These are phyloP conservation scores for Euzophera pinguis DNA, from an alignment of 2,888 invertebrate species.

Conservation along the genomic window DNA sequence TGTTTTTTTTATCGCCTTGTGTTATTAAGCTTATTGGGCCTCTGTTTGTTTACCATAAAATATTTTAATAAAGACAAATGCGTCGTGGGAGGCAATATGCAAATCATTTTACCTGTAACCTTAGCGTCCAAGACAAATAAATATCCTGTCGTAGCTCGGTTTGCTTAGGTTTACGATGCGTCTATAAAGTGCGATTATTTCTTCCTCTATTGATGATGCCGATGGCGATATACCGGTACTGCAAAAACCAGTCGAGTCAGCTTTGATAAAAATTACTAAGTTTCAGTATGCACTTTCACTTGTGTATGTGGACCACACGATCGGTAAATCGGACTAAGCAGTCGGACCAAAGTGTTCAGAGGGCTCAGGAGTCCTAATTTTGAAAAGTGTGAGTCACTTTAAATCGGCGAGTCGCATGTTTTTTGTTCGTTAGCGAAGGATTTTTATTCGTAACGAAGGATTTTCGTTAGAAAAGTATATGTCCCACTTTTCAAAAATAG, in stretches of 20 bases:
- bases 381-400: too few relatives aligned
- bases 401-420: too few relatives aligned
- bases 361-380: too few relatives aligned
- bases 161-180: conserved; percentile 75
- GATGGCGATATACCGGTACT: conserved; percentile 26
- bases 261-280: neutral
- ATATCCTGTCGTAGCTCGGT: conserved; percentile 57
- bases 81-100: conserved; percentile 76
- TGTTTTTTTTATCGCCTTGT: neutral
- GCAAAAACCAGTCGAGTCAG: neutral
- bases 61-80: conserved; percentile 38
- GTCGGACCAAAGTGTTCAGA: too few relatives aligned
- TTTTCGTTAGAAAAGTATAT: too few relatives aligned
- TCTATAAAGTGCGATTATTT: conserved; percentile 71
- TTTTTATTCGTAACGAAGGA: too few relatives aligned
- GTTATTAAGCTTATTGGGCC: neutral
- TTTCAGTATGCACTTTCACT: too few relatives aligned
- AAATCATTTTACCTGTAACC: conserved; percentile 73
- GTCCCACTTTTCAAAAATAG: too few relatives aligned
- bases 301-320: too few relatives aligned
- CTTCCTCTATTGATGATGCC: conserved; percentile 56
- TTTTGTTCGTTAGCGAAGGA: too few relatives aligned
- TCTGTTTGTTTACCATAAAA: conserved; percentile 24
- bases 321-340: too few relatives aligned
- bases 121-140: conserved; percentile 64